Conservation (phyloP, 2,888 invertebrate genomes). For the Leptinotarsa tumamoca region DNA sequence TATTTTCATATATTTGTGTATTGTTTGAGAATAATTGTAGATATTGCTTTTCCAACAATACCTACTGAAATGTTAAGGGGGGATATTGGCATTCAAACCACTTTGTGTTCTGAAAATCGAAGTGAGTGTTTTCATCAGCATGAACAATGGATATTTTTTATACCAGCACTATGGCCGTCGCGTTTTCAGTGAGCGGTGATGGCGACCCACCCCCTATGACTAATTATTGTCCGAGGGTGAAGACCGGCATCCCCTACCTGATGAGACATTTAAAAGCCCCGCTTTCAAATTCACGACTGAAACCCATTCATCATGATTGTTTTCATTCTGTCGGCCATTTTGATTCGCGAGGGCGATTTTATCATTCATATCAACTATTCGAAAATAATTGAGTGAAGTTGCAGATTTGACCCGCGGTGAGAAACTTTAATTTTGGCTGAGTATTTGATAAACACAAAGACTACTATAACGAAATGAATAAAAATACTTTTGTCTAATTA, state of each 20-base stretch:
- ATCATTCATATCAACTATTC: not conserved
- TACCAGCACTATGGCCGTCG: constrained; percentile 58
- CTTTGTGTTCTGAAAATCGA: not conserved
- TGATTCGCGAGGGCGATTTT: constrained; percentile 30
- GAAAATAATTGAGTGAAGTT: not conserved
- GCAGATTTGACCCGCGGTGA: not conserved
- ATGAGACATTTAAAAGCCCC: constrained; percentile 43
- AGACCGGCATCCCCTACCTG: constrained; percentile 53
- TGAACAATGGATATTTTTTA: constrained; percentile 6
- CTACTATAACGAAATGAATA: too few relatives aligned
- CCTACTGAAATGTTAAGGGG: too few relatives aligned
- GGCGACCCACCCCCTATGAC: constrained; percentile 63
- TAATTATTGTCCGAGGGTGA: constrained; percentile 65
- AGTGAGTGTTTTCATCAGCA: constrained; percentile 1
- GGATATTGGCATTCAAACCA: too few relatives aligned
- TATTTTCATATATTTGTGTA: too few relatives aligned
- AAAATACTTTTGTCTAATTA: too few relatives aligned
- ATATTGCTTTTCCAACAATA: too few relatives aligned
- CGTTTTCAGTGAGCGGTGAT: constrained; percentile 34
- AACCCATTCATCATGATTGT: constrained; percentile 43
- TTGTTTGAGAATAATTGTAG: too few relatives aligned
- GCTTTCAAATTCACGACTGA: constrained; percentile 45
- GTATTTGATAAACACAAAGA: too few relatives aligned
- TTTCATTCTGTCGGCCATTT: constrained; percentile 49
- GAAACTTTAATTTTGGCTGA: too few relatives aligned